phyloP scores from a whole-genome alignment of 2,888 invertebrate genomes.

The Bugula neritina region DNA sequence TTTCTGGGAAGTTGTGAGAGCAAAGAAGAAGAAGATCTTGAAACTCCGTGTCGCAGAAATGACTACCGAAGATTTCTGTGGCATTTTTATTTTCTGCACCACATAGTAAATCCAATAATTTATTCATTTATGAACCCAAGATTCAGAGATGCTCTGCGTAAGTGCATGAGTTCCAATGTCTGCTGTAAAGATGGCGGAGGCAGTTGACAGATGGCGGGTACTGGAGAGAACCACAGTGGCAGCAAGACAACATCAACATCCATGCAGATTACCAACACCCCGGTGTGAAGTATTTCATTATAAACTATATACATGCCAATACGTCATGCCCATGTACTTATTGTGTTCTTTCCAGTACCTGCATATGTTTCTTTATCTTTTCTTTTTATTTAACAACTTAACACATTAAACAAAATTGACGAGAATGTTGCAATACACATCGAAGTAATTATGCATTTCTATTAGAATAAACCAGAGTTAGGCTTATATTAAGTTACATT shows the following conservation, averaged over 20 bases:
- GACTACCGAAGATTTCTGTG: constrained; percentile 32
- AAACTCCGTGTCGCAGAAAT: not conserved
- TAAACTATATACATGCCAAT: too few species aligned
- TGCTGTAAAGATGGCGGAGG: not conserved
- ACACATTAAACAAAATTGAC: too few species aligned
- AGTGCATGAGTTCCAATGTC: not conserved
- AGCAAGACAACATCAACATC: not conserved
- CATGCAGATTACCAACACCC: not conserved
- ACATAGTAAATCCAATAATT: constrained; percentile 42
- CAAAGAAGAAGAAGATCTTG: not conserved
- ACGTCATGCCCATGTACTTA: too few species aligned
- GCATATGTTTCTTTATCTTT: too few species aligned
- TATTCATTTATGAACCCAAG: constrained; percentile 42
- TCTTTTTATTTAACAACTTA: too few species aligned
- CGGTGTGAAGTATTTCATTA: too few species aligned
- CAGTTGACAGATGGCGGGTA: not conserved
- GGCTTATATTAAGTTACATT: too few species aligned
- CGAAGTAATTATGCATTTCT: too few species aligned
- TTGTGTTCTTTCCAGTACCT: too few species aligned
- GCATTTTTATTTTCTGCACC: constrained; percentile 41
- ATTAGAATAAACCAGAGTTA: too few species aligned
- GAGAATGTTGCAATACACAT: too few species aligned
- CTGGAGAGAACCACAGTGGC: constrained; percentile 3
- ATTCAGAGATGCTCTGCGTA: constrained; percentile 31
- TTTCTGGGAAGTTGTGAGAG: constrained; percentile 26